Evolutionary conservation across 2,888 invertebrate genomes (phyloP), one percentile per base, ranked within the genome.

Genomic region (Capitulum mitella): DNA sequence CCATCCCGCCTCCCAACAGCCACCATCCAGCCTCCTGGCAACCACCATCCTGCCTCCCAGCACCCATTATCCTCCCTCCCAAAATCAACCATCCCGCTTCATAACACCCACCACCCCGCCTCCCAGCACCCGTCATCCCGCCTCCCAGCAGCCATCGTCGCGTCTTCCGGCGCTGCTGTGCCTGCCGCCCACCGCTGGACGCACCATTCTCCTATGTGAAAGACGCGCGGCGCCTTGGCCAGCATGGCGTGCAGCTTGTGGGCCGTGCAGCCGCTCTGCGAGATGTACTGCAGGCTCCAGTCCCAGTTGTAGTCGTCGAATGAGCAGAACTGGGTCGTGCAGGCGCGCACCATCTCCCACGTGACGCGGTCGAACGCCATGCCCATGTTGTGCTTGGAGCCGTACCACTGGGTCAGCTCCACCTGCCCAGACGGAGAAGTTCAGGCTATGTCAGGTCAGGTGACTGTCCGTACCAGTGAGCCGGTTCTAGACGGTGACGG

Each of bases 301-400:
- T 99, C 98, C 98, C 98, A 99, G 85, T 99, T 99, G 86, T 99
- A 99, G 85, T 99, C 99, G 85, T 99, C 99, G 86, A 95, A 98
- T 2, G 92, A 90, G 86, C 98, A 99, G 86, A 98, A 99, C 84
- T 92, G 90, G 3, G 29, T 75, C 34, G 78, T 79, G 48, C 81
- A 81, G 26, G 80, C 75, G 19, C 64, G 43, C 40, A 78, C 54
- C 74, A 98, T 90, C 80, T 89, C 88, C 97, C 98, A 99, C 0
- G 96, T 92, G 0, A 90, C 90, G 43, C 93, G 89, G 85, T 95
- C 94, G 84, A 98, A 93, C 0, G 94, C 96, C 91, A 99, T 97
- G 0, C 98, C 99, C 98, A 99, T 98, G 86, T 99, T 99, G 86
- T 99, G 98, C 86, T 96, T 95, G 84, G 95, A 96, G 80, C 97